Base-by-base conservation (phyloP, 1,140 invertebrate genomes). In the Drosophila nigromelanica region DNA sequence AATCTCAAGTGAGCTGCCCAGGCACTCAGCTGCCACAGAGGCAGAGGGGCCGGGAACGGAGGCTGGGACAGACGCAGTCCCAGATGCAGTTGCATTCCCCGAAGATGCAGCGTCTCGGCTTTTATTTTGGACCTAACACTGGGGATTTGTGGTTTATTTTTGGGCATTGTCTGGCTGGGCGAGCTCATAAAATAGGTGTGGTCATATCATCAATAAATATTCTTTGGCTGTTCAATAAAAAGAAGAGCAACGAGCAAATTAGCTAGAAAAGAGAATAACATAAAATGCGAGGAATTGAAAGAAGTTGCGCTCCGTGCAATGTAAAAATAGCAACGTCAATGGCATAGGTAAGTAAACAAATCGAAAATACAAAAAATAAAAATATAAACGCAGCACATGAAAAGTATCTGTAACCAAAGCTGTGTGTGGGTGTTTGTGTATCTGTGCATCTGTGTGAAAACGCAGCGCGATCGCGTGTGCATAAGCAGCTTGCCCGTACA, bases 161-260 rank as follows among this genome's bases (percentile, higher is more conserved):
- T 73, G 82, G 77, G 63, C 40, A 47, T 33, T 15, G n/a, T 45
- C 7, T 39, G 50, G 45, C 39, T 39, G 40, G 69, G 66, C 48
- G 69, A 68, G 71, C 61, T 72, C 82, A 78, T 86, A 86, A 86
- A 86, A 78, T 86, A 87, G 82, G 71, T 86, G 82, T 86, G 82
- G 82, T 86, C 82, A 86, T 86, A 86, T 82, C 76, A 70, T 76
- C 82, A 89, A 86, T 89, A 86, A 86, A 86, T 86, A 89, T 86
- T 56, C 76, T 37, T 35, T 12, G 69, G 48, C 73, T 74, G 69
- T 76, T 87, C 82, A 82, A 86, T 86, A 86, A 86, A 86, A 86
- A 86, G 79, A 72, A 75, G 58, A 82, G 75, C 75, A 73, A 74
- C 64, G 50, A 70, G 82, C 79, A 86, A 86, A 86, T 86, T 86